A percentile compares a stretch with the other conserved stretches of the same genome.
phyloP scores from a whole-genome alignment of 2,888 invertebrate genomes.

The Dexiosoma caninum region DNA sequence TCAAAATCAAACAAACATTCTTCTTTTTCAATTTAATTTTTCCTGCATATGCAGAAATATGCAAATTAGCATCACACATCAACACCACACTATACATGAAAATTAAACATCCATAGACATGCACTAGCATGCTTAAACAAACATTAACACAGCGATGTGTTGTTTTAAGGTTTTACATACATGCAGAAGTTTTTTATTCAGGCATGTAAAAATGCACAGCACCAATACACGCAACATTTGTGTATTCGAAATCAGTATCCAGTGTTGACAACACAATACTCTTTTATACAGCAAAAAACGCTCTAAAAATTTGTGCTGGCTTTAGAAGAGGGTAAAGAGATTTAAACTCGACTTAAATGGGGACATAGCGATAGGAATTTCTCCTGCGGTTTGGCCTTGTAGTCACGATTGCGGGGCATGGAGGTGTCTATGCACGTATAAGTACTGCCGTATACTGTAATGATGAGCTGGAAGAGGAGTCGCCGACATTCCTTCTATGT shows the following conservation, averaged over 20 bases:
- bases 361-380: too few species aligned
- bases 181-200: conserved; percentile 19
- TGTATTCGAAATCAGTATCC: background rate
- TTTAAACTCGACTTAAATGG: too few species aligned
- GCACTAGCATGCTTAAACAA: conserved; percentile 6
- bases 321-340: too few species aligned
- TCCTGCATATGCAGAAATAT: conserved; percentile 35
- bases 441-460: too few species aligned
- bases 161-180: conserved; percentile 25
- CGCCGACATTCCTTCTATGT: too few species aligned
- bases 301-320: too few species aligned
- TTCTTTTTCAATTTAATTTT: background rate
- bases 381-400: too few species aligned
- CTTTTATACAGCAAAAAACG: too few species aligned
- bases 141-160: conserved; percentile 28
- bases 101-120: conserved; percentile 29
- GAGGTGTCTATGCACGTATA: too few species aligned
- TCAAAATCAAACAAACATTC: conserved; percentile 48
- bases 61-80: conserved; percentile 61
- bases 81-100: conserved; percentile 42
- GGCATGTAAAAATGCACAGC: conserved; percentile 7
- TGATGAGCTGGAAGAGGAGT: too few species aligned
- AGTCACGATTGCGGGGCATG: too few species aligned
- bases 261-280: conserved; percentile 13
- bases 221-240: background rate